A percentile compares a stretch with the other conserved stretches of the same genome.
Conservation (phyloP, 2,797 vertebrate genomes). For the Scolopax rusticola region DNA sequence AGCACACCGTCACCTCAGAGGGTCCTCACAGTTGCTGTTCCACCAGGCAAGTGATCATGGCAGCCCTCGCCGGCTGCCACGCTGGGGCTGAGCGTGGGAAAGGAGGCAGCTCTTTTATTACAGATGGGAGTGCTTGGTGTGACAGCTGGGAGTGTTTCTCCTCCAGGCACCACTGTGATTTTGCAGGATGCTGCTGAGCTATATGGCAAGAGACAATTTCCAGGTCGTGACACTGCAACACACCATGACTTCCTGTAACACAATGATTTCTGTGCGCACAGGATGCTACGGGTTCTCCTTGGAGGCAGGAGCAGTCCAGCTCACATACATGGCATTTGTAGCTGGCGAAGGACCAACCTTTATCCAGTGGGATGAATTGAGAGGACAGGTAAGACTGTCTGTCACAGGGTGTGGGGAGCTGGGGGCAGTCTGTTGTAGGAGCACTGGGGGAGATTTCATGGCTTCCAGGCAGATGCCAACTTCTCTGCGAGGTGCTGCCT, state of each 20-base stretch:
- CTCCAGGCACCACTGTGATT: not conserved
- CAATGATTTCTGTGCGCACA: not conserved
- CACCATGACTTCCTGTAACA: accelerated
- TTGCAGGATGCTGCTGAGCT: not conserved
- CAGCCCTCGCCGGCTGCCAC: not conserved
- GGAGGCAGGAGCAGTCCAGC: not conserved
- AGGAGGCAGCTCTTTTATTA: not conserved
- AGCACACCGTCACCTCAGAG: accelerated
- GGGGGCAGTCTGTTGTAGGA: not conserved
- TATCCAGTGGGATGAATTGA: not conserved
- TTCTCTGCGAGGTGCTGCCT: not conserved
- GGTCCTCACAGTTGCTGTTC: not conserved
- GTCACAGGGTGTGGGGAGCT: not conserved
- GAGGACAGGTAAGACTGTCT: not conserved
- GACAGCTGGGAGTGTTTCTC: not conserved
- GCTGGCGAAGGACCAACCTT: not conserved
- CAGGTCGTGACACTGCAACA: not conserved
- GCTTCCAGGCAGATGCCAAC: not conserved
- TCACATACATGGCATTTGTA: not conserved
- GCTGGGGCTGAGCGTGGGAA: not conserved
- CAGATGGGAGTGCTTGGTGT: not conserved
- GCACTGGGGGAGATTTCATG: not conserved
- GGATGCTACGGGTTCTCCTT: not conserved
- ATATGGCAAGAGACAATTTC: not conserved
- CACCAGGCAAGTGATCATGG: not conserved